Conservation (phyloP, 2,113 vertebrate genomes). For the Pachypanchax playfairii region DNA sequence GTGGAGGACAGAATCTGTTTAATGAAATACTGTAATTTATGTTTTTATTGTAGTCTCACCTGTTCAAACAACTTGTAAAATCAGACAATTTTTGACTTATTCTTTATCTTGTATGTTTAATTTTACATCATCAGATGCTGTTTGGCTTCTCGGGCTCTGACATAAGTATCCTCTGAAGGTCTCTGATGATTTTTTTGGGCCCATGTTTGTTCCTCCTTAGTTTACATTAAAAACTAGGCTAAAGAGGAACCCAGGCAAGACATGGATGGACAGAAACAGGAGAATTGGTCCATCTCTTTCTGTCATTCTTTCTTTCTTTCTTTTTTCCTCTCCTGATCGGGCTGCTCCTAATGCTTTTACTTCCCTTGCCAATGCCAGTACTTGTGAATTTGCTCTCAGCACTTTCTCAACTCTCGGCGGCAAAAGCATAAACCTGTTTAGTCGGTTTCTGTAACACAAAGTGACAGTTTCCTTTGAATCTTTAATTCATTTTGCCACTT, state of each 20-base stretch:
- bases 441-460: conserved; percentile 85
- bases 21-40: no score
- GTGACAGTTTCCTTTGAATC: conserved; percentile 91
- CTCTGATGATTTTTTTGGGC: conserved; percentile 44
- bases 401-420: conserved; percentile 79
- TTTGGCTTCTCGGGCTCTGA: conserved; percentile 33
- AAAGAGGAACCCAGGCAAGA: conserved; percentile 43
- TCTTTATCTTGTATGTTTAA: conserved; percentile 39
- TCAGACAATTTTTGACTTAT: neutral
- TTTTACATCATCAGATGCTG: conserved; percentile 28
- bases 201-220: conserved; percentile 39
- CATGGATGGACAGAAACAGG: conserved; percentile 51
- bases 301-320: conserved; percentile 32
- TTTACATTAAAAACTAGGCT: conserved; percentile 54
- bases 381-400: conserved; percentile 81
- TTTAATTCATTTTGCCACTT: conserved; percentile 92
- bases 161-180: conserved; percentile 39
- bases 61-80: no score
- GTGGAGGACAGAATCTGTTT: no score
- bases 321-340: conserved; percentile 19
- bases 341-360: conserved; percentile 77
- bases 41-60: no score
- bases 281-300: conserved; percentile 48
- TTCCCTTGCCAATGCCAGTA: conserved; percentile 65
- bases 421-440: conserved; percentile 82